phyloP scores from a whole-genome alignment of 2,888 invertebrate genomes.

The Epistrophe grossulariae region DNA sequence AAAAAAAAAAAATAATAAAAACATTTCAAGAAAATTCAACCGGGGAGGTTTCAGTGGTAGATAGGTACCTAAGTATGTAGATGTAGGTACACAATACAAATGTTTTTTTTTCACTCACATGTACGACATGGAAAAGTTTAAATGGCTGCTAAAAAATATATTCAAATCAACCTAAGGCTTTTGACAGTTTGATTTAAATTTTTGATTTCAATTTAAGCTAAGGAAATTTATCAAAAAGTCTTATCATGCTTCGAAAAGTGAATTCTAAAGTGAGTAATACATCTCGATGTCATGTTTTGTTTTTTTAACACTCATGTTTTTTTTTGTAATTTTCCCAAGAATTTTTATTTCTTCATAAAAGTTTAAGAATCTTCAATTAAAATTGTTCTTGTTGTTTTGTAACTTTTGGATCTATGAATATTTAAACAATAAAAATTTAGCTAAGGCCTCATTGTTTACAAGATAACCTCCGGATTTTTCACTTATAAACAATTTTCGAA shows the following conservation, averaged over 20 bases:
- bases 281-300: neutral
- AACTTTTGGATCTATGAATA: too few relatives aligned
- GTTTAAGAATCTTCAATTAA: too few relatives aligned
- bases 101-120: neutral
- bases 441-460: too few relatives aligned
- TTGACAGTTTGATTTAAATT: neutral
- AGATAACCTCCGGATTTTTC: too few relatives aligned
- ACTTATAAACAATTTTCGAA: too few relatives aligned
- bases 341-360: too few relatives aligned
- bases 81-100: neutral
- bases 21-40: neutral
- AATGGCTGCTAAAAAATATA: neutral
- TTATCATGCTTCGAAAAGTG: neutral
- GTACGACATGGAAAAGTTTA: neutral
- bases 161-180: neutral
- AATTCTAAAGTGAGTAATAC: neutral
- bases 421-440: too few relatives aligned
- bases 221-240: neutral
- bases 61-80: neutral
- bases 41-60: neutral
- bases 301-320: too few relatives aligned
- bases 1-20: neutral
- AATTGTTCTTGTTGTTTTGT: too few relatives aligned
- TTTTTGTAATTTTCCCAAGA: too few relatives aligned
- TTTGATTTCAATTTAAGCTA: neutral